These are phyloP conservation scores for Ciona savignyi DNA, from an alignment of 23 tunicate species.

Conservation along the genomic window DNA sequence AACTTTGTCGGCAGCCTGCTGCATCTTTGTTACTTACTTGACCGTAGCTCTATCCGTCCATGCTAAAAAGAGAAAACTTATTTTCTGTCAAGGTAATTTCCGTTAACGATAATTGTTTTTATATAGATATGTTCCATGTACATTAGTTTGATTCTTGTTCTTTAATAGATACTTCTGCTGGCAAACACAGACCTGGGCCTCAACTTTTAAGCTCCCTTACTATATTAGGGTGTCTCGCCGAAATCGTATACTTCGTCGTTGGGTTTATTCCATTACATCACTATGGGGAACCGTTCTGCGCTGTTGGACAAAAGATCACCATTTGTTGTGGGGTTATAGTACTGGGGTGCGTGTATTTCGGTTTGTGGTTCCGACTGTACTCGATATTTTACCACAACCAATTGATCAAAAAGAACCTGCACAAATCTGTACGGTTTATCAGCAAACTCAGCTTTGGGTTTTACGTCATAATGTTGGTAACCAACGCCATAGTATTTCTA, in stretches of 20 bases:
- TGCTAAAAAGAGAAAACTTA: neutral
- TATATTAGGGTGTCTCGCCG: neutral
- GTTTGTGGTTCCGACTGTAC: neutral
- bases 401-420: neutral
- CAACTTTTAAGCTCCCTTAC: neutral
- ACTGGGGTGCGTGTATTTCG: neutral
- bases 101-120: neutral
- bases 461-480: neutral
- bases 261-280: neutral
- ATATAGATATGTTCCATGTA: neutral
- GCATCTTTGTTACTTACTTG: neutral
- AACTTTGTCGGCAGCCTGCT: neutral
- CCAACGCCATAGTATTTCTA: neutral
- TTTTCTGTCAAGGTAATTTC: neutral
- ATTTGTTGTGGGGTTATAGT: neutral
- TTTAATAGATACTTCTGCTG: too few species aligned
- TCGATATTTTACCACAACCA: neutral
- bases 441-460: neutral
- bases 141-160: too few species aligned
- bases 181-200: neutral
- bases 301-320: neutral
- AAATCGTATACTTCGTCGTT: neutral
- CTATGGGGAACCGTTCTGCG: neutral
- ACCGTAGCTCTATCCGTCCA: neutral
- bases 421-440: neutral